Evolutionary conservation across 1,140 invertebrate genomes (phyloP), one percentile per base, ranked within the genome.

Genomic region (Aphelenchoides avenae): DNA sequence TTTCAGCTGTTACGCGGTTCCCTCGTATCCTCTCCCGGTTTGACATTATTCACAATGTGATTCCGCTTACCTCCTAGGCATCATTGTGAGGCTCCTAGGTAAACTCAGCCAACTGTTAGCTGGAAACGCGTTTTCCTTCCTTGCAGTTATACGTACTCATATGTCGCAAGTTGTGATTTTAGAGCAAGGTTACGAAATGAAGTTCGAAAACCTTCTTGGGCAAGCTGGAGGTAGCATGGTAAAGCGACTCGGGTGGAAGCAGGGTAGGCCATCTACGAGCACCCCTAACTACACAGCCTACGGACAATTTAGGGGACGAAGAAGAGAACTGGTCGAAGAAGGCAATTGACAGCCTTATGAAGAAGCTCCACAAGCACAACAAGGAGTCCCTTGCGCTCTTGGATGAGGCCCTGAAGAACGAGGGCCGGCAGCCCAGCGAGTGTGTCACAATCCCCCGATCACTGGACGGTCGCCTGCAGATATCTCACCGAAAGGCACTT

Each of bases 391-490:
- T 97, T n/a, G 91, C 95, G 76, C 90, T 95, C 77, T 78, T 98
- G 54, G 92, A 97, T 78, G 84, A 88, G 52, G 92, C 92, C 1
- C 79, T 98, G 2, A 89, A 52, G 11, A 51, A 34, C 6, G 42
- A 75, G 56, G 72, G 72, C 11, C 51, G 58, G 37, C 46, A 89
- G 42, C 86, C 87, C 0, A 92, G 89, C 57, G 94, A 94, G 78
- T 98, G 94, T 82, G 93, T 98, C 4, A 97, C 93, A 1, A 97
- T 98, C 75, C 92, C 92, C 2, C 82, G 93, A 60, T 95, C 91
- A 68, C 82, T 96, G 11, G 93, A 97, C 80, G 93, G 93, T 0
- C 81, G 92, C 59, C 80, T 97, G 44, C 81, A 82, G 56, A 75
- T 75, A 42, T 71, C 65, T 2, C 65, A 68, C 40, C 40, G 68